Evolutionary conservation across 2,113 vertebrate species (phyloP).

Genomic region (Ahaetulla prasina): DNA sequence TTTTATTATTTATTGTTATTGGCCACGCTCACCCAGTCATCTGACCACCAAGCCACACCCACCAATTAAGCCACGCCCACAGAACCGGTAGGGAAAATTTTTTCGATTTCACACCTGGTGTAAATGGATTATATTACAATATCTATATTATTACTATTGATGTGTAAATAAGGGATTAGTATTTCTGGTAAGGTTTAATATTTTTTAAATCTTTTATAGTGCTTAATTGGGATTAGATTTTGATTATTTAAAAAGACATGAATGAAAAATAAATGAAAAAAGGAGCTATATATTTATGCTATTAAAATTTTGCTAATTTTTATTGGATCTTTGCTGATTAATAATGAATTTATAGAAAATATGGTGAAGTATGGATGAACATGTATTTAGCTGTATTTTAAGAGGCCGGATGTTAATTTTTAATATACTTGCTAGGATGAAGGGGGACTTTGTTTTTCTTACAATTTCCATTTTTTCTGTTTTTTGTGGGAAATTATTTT

Average conservation of each 20-base stretch:
- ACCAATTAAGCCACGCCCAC: too few relatives aligned
- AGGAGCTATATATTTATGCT: background rate
- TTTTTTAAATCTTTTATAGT: background rate
- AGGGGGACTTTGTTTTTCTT: background rate
- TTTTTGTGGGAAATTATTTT: background rate
- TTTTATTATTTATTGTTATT: too few relatives aligned
- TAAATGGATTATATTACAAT: background rate
- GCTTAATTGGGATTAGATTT: background rate
- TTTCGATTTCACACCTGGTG: too few relatives aligned
- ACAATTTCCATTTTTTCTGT: background rate
- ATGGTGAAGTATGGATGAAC: background rate
- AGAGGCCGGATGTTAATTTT: background rate
- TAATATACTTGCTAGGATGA: background rate
- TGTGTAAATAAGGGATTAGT: background rate
- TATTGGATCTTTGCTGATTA: background rate
- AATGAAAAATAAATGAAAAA: background rate
- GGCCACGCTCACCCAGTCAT: too few relatives aligned
- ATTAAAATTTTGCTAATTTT: background rate
- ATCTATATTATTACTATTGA: background rate
- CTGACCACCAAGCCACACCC: too few relatives aligned
- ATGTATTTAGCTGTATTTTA: background rate
- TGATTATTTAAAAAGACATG: background rate
- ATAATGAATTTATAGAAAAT: background rate
- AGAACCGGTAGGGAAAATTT: too few relatives aligned
- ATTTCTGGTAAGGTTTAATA: background rate